Evolutionary conservation across 2,888 invertebrate species (phyloP).

Genomic region (Lagria hirta): DNA sequence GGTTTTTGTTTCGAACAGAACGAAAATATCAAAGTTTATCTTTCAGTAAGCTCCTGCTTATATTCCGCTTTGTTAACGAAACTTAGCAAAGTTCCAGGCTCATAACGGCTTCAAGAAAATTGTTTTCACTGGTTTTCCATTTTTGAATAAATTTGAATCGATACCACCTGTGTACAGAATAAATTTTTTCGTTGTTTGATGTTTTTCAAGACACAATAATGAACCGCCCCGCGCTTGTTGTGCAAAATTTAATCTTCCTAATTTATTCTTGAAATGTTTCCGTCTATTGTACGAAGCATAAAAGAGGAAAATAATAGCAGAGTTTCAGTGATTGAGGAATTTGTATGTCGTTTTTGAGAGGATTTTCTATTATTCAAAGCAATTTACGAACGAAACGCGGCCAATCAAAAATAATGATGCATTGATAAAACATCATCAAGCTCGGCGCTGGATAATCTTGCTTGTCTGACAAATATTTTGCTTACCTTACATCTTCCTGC

Average conservation of each 20-base stretch:
- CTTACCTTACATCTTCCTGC: too few relatives aligned
- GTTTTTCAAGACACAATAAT: slow-evolving; percentile 10
- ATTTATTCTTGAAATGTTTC: slow-evolving; percentile 17
- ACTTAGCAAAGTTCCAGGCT: too few relatives aligned
- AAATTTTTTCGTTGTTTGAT: slow-evolving; percentile 17
- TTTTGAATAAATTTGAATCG: too few relatives aligned
- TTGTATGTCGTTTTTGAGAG: slow-evolving; percentile 15
- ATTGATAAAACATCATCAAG: too few relatives aligned
- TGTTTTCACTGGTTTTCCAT: too few relatives aligned
- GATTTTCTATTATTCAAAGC: slow-evolving; percentile 19
- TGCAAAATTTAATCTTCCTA: slow-evolving; percentile 23
- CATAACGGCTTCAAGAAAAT: too few relatives aligned
- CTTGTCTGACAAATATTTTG: slow-evolving; percentile 15
- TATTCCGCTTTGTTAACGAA: too few relatives aligned
- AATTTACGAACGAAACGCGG: slow-evolving; percentile 15
- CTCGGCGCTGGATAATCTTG: slow-evolving; percentile 8
- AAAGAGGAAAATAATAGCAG: slow-evolving; percentile 19
- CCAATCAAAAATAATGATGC: slow-evolving; percentile 22
- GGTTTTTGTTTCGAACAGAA: too few relatives aligned
- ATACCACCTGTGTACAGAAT: slow-evolving; percentile 18
- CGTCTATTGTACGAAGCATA: slow-evolving; percentile 18
- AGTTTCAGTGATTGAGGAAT: slow-evolving; percentile 9
- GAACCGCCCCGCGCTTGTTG: slow-evolving; percentile 13
- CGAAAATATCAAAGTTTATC: too few relatives aligned
- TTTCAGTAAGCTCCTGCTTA: too few relatives aligned